Percentiles rank a stretch among this genome's conserved stretches.
Conservation (phyloP, 2,113 vertebrate species). For the Diglossa brunneiventris region DNA sequence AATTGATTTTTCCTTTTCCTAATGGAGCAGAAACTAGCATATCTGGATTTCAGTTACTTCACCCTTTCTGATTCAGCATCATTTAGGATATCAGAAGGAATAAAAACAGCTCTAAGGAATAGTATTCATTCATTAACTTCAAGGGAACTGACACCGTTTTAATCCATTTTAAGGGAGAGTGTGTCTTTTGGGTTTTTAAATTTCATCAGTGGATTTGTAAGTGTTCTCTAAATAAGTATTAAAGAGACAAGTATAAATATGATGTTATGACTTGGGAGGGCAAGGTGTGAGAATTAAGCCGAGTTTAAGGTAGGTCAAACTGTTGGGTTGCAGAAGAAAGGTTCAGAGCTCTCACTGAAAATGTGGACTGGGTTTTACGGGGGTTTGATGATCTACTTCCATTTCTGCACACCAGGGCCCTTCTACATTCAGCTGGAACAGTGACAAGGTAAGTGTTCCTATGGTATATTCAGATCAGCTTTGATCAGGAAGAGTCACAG, state of each 20-base stretch:
- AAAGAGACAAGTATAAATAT: conserved; percentile 33
- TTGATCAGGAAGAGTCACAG: not conserved
- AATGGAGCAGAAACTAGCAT: conserved; percentile 75
- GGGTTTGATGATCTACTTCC: not conserved
- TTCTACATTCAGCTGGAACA: not conserved
- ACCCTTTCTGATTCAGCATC: conserved; percentile 53
- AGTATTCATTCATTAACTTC: conserved; percentile 50
- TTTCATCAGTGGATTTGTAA: conserved; percentile 27
- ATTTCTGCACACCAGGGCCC: not conserved
- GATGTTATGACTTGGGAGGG: not conserved
- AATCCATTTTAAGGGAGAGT: conserved; percentile 26
- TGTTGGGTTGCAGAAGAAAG: not conserved
- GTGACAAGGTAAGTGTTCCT: not conserved
- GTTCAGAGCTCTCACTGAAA: not conserved
- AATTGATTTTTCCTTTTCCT: conserved; percentile 78
- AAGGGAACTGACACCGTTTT: conserved; percentile 26
- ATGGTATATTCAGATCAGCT: not conserved
- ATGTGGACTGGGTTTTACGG: not conserved
- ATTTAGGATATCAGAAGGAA: conserved; percentile 36
- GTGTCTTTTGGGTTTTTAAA: conserved; percentile 36
- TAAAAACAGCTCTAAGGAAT: conserved; percentile 19
- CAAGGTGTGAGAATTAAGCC: not conserved
- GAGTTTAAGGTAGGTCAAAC: not conserved
- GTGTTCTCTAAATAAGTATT: conserved; percentile 35
- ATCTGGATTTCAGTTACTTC: conserved; percentile 74